Evolutionary conservation across 2,888 invertebrate species (phyloP).

Genomic region (Torymus texanus): DNA sequence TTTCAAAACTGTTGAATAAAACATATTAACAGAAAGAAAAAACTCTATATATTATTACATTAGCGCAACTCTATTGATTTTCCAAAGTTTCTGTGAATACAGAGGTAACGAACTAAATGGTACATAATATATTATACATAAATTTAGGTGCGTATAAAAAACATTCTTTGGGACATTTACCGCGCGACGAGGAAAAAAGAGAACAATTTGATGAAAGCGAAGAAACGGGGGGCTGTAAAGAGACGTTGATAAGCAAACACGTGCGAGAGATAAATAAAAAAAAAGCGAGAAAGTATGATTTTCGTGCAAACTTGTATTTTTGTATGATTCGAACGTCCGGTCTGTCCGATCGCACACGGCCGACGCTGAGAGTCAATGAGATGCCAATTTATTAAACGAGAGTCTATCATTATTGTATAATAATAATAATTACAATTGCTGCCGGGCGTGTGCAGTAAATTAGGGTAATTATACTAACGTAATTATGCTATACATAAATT

Average conservation of each 20-base stretch:
- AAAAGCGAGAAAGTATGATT: conserved; percentile 50
- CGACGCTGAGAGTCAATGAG: conserved; percentile 42
- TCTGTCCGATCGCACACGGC: conserved; percentile 37
- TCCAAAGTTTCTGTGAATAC: conserved; percentile 4
- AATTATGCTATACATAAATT: conserved; percentile 57
- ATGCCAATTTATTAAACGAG: conserved; percentile 54
- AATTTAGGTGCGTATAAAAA: conserved; percentile 21
- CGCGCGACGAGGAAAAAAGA: conserved; percentile 10
- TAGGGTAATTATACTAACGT: conserved; percentile 32
- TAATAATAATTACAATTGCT: conserved; percentile 46
- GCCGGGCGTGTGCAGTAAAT: conserved; percentile 34
- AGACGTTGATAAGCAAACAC: neutral
- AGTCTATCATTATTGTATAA: conserved; percentile 58
- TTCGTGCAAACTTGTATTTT: conserved; percentile 62
- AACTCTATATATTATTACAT: neutral
- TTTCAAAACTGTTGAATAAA: conserved; percentile 22
- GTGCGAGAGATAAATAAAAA: conserved; percentile 4
- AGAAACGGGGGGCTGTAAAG: neutral
- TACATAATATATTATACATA: conserved; percentile 21
- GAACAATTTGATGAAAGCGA: conserved; percentile 16
- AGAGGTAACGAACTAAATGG: neutral
- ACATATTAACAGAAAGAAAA: too few species aligned
- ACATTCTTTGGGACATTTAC: conserved; percentile 40
- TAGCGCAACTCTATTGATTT: conserved; percentile 12
- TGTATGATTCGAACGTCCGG: conserved; percentile 58